Conservation (phyloP, 1,140 invertebrate genomes). For the Calycopis cecrops region DNA sequence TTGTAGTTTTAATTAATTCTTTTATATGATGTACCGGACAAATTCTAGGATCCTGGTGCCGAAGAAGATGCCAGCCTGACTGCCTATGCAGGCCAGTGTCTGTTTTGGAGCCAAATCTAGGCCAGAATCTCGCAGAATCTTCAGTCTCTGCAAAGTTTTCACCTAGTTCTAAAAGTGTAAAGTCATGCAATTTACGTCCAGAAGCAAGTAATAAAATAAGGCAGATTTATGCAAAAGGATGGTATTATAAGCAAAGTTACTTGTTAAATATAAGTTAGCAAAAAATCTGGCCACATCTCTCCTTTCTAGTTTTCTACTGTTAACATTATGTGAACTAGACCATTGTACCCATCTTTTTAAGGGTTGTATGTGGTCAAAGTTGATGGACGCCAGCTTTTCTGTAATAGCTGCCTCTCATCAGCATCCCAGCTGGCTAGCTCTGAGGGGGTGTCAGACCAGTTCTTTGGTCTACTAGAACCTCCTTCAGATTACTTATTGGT, state of each 20-base stretch:
- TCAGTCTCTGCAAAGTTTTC: neutral
- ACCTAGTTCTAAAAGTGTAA: conserved; percentile 5
- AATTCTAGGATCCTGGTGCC: neutral
- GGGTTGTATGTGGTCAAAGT: conserved; percentile 10
- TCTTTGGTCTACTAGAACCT: conserved; percentile 8
- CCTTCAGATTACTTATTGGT: conserved; percentile 11
- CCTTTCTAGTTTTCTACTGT: neutral
- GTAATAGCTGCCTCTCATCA: conserved; percentile 9
- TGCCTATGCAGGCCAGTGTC: conserved; percentile 15
- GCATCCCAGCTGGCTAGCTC: neutral
- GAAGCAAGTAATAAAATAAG: conserved; percentile 16
- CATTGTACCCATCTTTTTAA: conserved; percentile 6
- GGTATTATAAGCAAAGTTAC: no score
- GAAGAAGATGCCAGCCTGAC: conserved; percentile 15
- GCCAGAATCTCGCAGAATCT: conserved; percentile 7
- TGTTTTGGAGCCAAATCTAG: conserved; percentile 21
- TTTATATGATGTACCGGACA: conserved; percentile 8
- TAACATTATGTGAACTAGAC: neutral
- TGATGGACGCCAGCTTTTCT: conserved; percentile 6
- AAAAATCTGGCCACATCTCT: conserved; percentile 1
- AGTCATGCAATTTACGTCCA: neutral
- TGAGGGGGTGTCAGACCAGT: neutral
- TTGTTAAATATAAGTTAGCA: conserved; percentile 1
- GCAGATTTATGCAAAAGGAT: neutral
- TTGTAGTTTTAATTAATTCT: neutral